Base-by-base conservation (phyloP, 2,113 vertebrate species). In the Chaetura pelagica region DNA sequence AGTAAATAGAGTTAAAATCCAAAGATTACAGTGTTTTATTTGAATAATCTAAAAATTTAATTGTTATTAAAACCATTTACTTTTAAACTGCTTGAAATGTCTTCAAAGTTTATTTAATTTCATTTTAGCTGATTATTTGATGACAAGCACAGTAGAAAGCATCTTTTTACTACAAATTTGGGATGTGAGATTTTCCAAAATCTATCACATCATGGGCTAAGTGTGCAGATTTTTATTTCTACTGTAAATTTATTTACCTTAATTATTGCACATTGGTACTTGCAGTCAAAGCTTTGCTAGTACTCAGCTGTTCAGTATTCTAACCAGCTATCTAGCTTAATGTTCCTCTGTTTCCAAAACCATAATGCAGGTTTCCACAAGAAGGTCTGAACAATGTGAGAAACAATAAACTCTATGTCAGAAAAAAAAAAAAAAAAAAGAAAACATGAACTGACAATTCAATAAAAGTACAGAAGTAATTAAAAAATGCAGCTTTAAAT, bases 381-480 rank as follows among this genome's bases (percentile, higher is more conserved):
- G 59, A 5, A 27, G 38, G 82, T 52, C 61, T 80, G 77, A 90
- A 80, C 81, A 97, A 57, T 22, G n/a, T 89, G 68, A 91, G 44
- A 93, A 93, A 80, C 73, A 95, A 77, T 67, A 83, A 94, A 74
- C 40, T 92, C 83, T 77, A 15, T 78, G 29, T 40, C n/a, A 81
- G 29, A 51, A 11, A 21, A 12, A n/a, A 32, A 48, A 46, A 51
- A 11, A 21, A 12, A n/a, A 80, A 29, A 51, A 76, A 52, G 10
- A 94, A 93, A 90, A 87, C 58, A 30, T 90, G 77, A 96, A 51
- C 78, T 71, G 75, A 71, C 51, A 82, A 96, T 80, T 85, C 30
- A 94, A 89, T 89, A 80, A 22, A 95, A 93, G 23, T 51, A 92
- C 42, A 87, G 92, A 93, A 93, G 57, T 64, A 46, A 38, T 16